Conservation (phyloP, 2,888 invertebrate genomes). For the Rutpela maculata region DNA sequence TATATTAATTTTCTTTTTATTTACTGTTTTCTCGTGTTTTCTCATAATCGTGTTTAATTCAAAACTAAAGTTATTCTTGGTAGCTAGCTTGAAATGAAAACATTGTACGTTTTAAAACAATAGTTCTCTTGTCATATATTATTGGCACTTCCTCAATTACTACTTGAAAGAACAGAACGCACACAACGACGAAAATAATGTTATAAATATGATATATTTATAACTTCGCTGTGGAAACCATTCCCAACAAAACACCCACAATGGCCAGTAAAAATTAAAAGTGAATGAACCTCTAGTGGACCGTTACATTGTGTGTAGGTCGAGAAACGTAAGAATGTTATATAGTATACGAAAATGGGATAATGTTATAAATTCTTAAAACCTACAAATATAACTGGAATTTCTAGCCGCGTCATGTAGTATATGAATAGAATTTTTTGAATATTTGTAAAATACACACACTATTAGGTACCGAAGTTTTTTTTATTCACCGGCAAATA, state of each 20-base stretch:
- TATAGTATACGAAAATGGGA: background rate
- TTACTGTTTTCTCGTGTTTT: too few species aligned
- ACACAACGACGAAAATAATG: background rate
- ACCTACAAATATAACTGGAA: background rate
- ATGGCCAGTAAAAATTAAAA: slow-evolving; percentile 2
- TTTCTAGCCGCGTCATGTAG: background rate
- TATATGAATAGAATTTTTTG: background rate
- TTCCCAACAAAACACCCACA: slow-evolving; percentile 2
- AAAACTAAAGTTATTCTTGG: too few species aligned
- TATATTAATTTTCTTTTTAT: too few species aligned
- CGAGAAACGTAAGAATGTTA: background rate
- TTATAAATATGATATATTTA: background rate
- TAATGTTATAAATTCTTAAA: background rate
- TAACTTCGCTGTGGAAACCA: background rate
- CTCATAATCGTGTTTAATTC: too few species aligned
- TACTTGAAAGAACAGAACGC: background rate
- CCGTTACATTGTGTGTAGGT: background rate
- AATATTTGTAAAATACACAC: too few species aligned
- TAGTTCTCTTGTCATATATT: background rate
- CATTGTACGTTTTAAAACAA: background rate
- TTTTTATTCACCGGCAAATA: too few species aligned
- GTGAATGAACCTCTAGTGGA: background rate
- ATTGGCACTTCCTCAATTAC: background rate
- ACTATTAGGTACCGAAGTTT: too few species aligned
- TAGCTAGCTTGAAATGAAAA: too few species aligned